Percentiles rank a stretch among this genome's conserved stretches.
Evolutionary conservation across 2,113 vertebrate species (phyloP).

Genomic region (Dasyornis broadbenti): DNA sequence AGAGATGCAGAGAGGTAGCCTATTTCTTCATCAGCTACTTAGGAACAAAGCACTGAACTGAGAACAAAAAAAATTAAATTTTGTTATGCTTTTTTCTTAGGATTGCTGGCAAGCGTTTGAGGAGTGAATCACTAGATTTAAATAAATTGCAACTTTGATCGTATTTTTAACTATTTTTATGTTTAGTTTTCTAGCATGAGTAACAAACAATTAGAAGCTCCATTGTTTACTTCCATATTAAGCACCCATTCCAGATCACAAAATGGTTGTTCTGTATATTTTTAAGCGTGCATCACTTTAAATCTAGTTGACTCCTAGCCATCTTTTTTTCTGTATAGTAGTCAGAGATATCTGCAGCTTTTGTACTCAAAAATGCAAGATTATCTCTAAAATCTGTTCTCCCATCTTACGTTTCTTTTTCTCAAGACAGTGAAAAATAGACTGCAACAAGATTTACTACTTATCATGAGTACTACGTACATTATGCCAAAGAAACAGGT

Average conservation of each 20-base stretch:
- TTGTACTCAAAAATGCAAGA: neutral
- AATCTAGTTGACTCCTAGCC: neutral
- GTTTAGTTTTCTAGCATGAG: neutral
- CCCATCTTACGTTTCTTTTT: neutral
- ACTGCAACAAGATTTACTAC: neutral
- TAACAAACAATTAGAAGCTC: neutral
- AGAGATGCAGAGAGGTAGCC: neutral
- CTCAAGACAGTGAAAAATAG: neutral
- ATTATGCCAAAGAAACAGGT: neutral
- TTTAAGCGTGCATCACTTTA: neutral
- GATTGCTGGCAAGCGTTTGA: neutral
- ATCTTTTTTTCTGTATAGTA: neutral
- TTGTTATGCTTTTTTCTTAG: neutral
- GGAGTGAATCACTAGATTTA: neutral
- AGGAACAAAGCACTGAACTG: neutral
- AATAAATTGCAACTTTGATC: neutral
- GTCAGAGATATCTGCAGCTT: neutral
- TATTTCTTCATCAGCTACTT: neutral
- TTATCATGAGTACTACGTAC: rapidly evolving
- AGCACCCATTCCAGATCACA: neutral
- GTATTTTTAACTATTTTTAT: neutral
- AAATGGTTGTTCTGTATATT: neutral
- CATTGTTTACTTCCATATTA: neutral
- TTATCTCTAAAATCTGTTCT: neutral
- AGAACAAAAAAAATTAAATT: neutral